Evolutionary conservation across 2,797 vertebrate genomes (phyloP).

Genomic region (Sebastes trivittatus): DNA sequence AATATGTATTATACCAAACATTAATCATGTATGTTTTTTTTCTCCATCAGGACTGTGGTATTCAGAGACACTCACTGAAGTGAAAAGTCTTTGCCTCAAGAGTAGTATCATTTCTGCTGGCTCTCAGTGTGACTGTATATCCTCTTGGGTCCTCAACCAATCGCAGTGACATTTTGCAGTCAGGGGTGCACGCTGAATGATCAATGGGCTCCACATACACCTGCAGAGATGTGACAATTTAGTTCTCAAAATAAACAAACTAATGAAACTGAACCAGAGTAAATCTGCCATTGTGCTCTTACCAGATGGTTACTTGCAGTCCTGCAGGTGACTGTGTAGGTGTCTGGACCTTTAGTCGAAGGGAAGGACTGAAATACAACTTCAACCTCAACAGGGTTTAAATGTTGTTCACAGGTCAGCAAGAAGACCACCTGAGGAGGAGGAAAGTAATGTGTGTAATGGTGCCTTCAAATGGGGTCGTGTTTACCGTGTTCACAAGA

Average conservation of each 20-base stretch:
- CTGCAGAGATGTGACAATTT: slow-evolving; percentile 59
- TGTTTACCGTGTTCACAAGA: too few species aligned
- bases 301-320: slow-evolving; percentile 76
- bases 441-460: neutral
- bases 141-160: slow-evolving; percentile 76
- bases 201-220: slow-evolving; percentile 68
- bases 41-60: too few species aligned
- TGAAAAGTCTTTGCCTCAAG: slow-evolving; percentile 80
- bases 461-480: too few species aligned
- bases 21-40: neutral
- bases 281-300: slow-evolving; percentile 22
- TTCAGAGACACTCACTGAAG: slow-evolving; percentile 77
- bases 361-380: slow-evolving; percentile 83
- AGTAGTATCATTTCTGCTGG: slow-evolving; percentile 53
- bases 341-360: slow-evolving; percentile 68
- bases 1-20: neutral
- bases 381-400: slow-evolving; percentile 63
- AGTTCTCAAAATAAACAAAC: neutral
- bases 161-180: slow-evolving; percentile 69
- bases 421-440: slow-evolving; percentile 69
- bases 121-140: slow-evolving; percentile 81
- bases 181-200: slow-evolving; percentile 65
- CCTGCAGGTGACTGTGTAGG: slow-evolving; percentile 77
- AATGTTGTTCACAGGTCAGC: slow-evolving; percentile 69
- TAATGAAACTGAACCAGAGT: neutral